A percentile compares a stretch with the other conserved stretches of the same genome.
These are phyloP conservation scores for Sebastes schlegelii DNA, from an alignment of 2,113 vertebrate genomes.

Conservation along the genomic window DNA sequence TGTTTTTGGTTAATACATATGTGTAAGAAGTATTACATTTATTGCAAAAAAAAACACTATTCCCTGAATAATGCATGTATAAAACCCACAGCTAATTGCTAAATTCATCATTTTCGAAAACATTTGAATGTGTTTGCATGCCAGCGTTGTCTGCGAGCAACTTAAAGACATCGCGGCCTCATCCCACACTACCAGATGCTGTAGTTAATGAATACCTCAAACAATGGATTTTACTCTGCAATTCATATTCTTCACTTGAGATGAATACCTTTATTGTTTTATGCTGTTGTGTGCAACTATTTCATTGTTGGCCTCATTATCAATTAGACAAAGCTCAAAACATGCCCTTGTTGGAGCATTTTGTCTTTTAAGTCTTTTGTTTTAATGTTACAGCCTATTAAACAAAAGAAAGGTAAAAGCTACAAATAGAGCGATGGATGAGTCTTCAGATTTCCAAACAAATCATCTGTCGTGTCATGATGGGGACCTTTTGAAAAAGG, in stretches of 20 bases:
- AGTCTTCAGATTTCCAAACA: constrained; percentile 9
- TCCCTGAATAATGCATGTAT: not conserved
- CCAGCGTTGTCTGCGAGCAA: constrained; percentile 10
- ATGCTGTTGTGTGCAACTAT: constrained; percentile 1
- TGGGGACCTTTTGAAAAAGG: constrained; percentile 2
- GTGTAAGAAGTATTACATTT: not conserved
- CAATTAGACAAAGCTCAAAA: constrained; percentile 15
- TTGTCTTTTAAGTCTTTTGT: constrained; percentile 17
- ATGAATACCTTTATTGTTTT: constrained; percentile 35
- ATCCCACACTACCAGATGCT: constrained; percentile 65
- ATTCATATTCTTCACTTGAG: constrained; percentile 19
- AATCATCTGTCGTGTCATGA: constrained; percentile 4
- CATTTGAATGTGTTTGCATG: constrained; percentile 13
- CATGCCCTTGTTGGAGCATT: not conserved
- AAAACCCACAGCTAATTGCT: constrained; percentile 23
- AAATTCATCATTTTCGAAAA: constrained; percentile 10
- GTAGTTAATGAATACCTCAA: constrained; percentile 19
- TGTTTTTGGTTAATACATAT: not conserved
- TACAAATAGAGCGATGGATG: not conserved
- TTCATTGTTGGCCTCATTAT: constrained; percentile 7
- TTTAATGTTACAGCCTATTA: not conserved
- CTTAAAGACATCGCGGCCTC: constrained; percentile 24
- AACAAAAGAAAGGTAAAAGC: not conserved
- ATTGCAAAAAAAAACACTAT: not conserved
- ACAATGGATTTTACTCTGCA: constrained; percentile 30